Conservation (phyloP, 2,797 vertebrate species). For the Mus spretus region DNA sequence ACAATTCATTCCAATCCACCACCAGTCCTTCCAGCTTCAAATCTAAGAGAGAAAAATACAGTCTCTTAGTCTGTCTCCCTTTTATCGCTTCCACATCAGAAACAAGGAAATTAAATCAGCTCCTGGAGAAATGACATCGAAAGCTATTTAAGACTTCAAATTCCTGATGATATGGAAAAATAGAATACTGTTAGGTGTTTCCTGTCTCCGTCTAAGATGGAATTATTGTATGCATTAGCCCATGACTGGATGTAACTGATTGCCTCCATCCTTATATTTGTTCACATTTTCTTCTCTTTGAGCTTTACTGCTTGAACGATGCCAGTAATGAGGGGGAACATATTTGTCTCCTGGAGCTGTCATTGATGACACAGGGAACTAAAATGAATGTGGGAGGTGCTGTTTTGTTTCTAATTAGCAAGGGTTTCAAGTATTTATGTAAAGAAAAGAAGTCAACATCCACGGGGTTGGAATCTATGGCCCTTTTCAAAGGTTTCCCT, state of each 20-base stretch:
- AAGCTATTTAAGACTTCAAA: slow-evolving; percentile 79
- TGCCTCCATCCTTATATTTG: slow-evolving; percentile 75
- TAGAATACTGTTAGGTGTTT: slow-evolving; percentile 71
- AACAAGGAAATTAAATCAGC: slow-evolving; percentile 78
- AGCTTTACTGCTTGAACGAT: slow-evolving; percentile 82
- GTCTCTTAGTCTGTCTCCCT: not conserved
- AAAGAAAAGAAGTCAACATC: slow-evolving; percentile 83
- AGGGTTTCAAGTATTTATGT: slow-evolving; percentile 84
- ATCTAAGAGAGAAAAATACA: slow-evolving; percentile 68
- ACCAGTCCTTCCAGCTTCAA: slow-evolving; percentile 14
- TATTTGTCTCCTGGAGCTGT: slow-evolving; percentile 85
- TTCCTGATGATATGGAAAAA: slow-evolving; percentile 48
- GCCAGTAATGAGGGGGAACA: slow-evolving; percentile 82
- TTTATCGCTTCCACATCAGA: slow-evolving; percentile 65
- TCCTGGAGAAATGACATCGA: slow-evolving; percentile 78
- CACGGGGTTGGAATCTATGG: slow-evolving; percentile 77
- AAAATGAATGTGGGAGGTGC: slow-evolving; percentile 83
- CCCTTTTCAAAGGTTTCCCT: slow-evolving; percentile 78
- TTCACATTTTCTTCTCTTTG: slow-evolving; percentile 81
- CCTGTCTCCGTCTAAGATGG: slow-evolving; percentile 67
- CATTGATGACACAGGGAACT: slow-evolving; percentile 83
- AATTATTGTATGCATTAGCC: slow-evolving; percentile 56
- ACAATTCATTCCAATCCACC: slow-evolving; percentile 50
- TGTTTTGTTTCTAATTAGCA: slow-evolving; percentile 85
- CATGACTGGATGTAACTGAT: slow-evolving; percentile 68